These are phyloP conservation scores for Heliconius cydno DNA, from an alignment of 2,888 invertebrate species.

Conservation along the genomic window DNA sequence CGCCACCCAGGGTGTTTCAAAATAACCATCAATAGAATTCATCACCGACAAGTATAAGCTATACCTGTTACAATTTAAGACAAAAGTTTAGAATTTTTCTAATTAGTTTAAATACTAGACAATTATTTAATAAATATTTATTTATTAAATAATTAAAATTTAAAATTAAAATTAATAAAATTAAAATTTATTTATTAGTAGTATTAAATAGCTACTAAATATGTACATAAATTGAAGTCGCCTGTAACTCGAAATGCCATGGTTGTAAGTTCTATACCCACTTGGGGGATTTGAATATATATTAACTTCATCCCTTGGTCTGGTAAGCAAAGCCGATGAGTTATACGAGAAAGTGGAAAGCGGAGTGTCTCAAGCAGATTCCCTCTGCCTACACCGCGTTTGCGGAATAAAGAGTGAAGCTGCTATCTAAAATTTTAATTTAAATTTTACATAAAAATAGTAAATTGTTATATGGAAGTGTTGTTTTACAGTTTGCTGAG, in stretches of 20 bases:
- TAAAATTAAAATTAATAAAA: no score
- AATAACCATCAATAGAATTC: constrained; percentile 93
- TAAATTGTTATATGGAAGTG: background rate
- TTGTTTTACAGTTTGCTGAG: constrained; percentile 89
- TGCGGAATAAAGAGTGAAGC: background rate
- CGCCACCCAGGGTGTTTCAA: constrained; percentile 92
- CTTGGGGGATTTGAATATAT: background rate
- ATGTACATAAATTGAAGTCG: background rate
- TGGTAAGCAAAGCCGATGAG: background rate
- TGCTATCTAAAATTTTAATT: no score
- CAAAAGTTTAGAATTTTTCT: background rate
- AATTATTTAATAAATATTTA: background rate
- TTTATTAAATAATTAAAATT: background rate
- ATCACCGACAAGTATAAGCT: constrained; percentile 90
- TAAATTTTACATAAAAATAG: no score
- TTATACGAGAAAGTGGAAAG: background rate
- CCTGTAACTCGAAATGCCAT: background rate
- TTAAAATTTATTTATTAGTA: background rate
- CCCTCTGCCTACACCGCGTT: background rate
- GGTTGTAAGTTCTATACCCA: background rate
- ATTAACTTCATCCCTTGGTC: background rate
- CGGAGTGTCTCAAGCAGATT: background rate
- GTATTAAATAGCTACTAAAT: background rate
- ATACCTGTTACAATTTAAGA: constrained; percentile 62
- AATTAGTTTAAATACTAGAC: no score